Conservation (phyloP, 92 coral and sea anemone genomes). For the Actinostola sp. region DNA sequence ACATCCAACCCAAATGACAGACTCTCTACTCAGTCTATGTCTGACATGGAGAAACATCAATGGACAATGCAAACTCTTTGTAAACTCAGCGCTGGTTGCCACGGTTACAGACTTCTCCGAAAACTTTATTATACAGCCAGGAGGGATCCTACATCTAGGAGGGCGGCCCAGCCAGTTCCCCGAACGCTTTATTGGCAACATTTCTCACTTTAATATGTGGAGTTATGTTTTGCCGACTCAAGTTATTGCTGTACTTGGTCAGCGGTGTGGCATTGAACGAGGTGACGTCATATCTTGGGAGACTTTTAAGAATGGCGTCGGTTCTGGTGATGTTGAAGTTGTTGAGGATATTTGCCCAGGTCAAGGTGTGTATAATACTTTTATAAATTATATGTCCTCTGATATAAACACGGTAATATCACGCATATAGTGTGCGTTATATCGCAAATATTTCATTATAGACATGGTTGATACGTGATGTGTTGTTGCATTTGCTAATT, state of each 20-base stretch:
- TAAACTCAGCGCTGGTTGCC: slow-evolving; percentile 4
- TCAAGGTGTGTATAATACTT: slow-evolving; percentile 21
- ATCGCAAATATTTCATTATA: no score
- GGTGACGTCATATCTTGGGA: slow-evolving; percentile 59
- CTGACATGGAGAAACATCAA: not conserved
- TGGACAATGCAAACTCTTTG: slow-evolving; percentile 2
- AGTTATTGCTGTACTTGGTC: slow-evolving; percentile 25
- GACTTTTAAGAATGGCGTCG: slow-evolving; percentile 2
- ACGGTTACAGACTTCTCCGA: not conserved
- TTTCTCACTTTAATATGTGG: slow-evolving; percentile 53
- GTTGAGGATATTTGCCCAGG: slow-evolving; percentile 35
- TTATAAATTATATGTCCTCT: not conserved
- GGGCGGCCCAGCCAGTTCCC: not conserved
- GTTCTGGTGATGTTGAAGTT: slow-evolving; percentile 4
- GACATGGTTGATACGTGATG: no score
- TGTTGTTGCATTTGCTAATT: no score
- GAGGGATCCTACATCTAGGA: slow-evolving; percentile 17
- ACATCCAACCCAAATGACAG: not conserved
- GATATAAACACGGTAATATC: no score
- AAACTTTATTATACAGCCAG: not conserved
- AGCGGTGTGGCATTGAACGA: slow-evolving; percentile 52
- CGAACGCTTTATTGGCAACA: slow-evolving; percentile 6
- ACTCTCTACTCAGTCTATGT: not conserved
- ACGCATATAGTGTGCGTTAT: no score
- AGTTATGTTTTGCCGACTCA: slow-evolving; percentile 36